phyloP scores from a whole-genome alignment of 2,797 vertebrate genomes.

The Falco berigora region DNA sequence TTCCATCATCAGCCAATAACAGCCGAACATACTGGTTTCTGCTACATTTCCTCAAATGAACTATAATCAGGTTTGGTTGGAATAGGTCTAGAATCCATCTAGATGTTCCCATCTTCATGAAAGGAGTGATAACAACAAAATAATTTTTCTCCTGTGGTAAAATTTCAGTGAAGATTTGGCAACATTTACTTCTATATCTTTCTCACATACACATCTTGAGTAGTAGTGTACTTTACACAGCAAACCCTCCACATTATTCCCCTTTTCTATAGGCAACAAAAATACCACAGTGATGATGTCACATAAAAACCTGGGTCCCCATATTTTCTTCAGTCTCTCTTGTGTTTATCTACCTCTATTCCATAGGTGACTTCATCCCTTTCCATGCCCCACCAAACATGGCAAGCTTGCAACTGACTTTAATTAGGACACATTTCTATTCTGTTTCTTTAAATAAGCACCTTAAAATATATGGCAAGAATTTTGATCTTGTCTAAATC shows the following conservation, averaged over 20 bases:
- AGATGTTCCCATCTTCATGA: not conserved
- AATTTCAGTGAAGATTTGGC: not conserved
- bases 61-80: not conserved
- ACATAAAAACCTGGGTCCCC: not conserved
- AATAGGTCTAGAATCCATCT: not conserved
- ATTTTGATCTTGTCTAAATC: not conserved
- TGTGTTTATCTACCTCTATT: not conserved
- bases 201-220: not conserved
- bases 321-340: not conserved
- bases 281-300: not conserved
- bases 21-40: not conserved
- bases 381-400: not conserved
- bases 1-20: not conserved
- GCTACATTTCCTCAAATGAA: not conserved
- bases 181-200: not conserved
- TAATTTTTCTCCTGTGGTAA: not conserved
- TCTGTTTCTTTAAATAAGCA: not conserved
- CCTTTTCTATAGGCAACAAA: not conserved
- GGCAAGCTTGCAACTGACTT: not conserved
- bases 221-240: not conserved
- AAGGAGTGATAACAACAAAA: not conserved
- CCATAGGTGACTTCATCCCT: not conserved
- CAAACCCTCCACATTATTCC: not conserved
- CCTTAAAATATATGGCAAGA: not conserved
- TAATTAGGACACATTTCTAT: not conserved